phyloP scores from a whole-genome alignment of 2,113 vertebrate species.

The Corythaixoides concolor region DNA sequence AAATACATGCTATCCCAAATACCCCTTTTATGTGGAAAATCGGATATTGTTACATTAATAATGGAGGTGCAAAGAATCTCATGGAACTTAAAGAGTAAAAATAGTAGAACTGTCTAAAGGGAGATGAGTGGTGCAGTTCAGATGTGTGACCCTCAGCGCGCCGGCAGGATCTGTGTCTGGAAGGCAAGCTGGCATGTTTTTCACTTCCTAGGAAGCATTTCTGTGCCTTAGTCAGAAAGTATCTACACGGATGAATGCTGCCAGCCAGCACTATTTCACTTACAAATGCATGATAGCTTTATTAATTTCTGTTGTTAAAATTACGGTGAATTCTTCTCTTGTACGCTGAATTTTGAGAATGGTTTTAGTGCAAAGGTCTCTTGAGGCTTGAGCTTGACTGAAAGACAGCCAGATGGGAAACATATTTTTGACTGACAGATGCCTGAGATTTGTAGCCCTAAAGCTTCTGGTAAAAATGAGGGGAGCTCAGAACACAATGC shows the following conservation, averaged over 20 bases:
- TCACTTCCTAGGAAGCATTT: neutral
- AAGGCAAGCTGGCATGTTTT: neutral
- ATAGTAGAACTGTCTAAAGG: neutral
- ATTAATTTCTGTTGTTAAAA: neutral
- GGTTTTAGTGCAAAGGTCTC: neutral
- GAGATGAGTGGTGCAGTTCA: neutral
- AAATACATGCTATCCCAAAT: neutral
- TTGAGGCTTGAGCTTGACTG: neutral
- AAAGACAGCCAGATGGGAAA: slow-evolving; percentile 2
- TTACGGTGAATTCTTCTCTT: neutral
- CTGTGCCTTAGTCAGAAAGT: neutral
- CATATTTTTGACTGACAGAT: neutral
- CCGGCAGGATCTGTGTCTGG: neutral
- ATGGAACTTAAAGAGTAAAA: neutral
- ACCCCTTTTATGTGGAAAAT: neutral
- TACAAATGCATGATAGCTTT: neutral
- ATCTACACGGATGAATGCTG: neutral
- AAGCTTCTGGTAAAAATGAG: neutral
- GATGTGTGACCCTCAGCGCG: neutral
- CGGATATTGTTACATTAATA: neutral
- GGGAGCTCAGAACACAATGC: neutral
- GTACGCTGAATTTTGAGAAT: neutral
- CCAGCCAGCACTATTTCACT: neutral
- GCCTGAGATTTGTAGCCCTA: neutral
- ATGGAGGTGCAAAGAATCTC: neutral